These are phyloP conservation scores for Arctia plantaginis DNA, from an alignment of 2,888 invertebrate genomes.

Conservation along the genomic window DNA sequence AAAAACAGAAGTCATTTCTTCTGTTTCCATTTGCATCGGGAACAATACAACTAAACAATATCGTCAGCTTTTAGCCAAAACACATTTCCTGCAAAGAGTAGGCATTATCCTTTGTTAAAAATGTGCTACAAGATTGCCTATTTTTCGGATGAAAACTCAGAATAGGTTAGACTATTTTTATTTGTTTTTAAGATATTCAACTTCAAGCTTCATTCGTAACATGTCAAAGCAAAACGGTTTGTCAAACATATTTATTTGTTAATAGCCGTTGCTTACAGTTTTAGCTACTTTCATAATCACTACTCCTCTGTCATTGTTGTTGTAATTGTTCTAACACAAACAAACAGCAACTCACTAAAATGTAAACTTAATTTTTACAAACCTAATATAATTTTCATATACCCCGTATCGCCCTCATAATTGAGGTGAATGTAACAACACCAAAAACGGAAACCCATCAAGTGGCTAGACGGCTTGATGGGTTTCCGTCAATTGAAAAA, in stretches of 20 bases:
- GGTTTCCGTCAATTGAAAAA: not conserved
- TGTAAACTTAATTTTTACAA: not conserved
- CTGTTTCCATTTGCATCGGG: not conserved
- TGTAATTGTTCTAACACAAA: too few relatives aligned
- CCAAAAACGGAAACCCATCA: too few relatives aligned
- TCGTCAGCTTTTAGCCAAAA: constrained; percentile 1
- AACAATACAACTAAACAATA: constrained; percentile 13
- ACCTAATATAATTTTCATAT: not conserved
- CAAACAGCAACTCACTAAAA: not conserved
- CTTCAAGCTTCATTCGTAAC: not conserved
- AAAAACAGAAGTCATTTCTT: constrained; percentile 6
- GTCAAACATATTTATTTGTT: not conserved
- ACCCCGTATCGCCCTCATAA: too few relatives aligned
- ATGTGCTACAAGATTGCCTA: not conserved
- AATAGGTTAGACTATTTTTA: not conserved
- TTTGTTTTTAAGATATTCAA: not conserved
- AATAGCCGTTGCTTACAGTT: not conserved
- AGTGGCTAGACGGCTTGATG: too few relatives aligned
- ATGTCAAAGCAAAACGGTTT: not conserved
- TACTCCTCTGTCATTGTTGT: not conserved
- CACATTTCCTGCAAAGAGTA: not conserved
- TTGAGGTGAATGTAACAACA: too few relatives aligned
- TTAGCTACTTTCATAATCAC: not conserved
- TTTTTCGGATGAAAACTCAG: not conserved
- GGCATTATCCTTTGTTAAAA: not conserved